phyloP scores from a whole-genome alignment of 2,113 vertebrate genomes.

The Gasterosteus aculeatus region DNA sequence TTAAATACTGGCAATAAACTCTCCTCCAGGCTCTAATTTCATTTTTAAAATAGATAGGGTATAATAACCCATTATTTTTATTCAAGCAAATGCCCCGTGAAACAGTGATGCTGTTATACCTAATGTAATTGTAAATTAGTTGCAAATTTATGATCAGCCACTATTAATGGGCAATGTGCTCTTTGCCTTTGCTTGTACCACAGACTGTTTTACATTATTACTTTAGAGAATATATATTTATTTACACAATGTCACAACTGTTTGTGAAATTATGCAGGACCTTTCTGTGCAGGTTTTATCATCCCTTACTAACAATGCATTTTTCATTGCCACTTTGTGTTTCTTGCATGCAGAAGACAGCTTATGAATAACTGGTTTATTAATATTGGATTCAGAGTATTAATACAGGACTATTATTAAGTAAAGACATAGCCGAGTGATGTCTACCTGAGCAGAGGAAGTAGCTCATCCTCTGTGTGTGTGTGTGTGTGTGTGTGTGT shows the following conservation, averaged over 20 bases:
- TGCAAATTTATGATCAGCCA: slow-evolving; percentile 60
- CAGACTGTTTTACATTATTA: slow-evolving; percentile 33
- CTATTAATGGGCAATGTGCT: slow-evolving; percentile 51
- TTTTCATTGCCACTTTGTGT: not conserved
- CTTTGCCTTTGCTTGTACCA: slow-evolving; percentile 30
- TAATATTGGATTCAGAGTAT: not conserved
- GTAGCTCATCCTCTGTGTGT: no score
- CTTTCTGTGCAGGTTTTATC: not conserved
- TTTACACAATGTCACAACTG: slow-evolving; percentile 23
- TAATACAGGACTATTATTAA: no score
- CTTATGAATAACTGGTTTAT: not conserved
- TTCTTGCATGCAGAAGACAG: not conserved
- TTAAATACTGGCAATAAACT: slow-evolving; percentile 12
- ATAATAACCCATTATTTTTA: slow-evolving; percentile 43
- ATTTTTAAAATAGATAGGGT: slow-evolving; percentile 34
- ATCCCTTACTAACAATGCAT: not conserved
- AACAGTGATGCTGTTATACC: slow-evolving; percentile 32
- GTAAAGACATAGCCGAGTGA: no score
- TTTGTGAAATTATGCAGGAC: slow-evolving; percentile 15
- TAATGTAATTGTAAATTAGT: slow-evolving; percentile 60
- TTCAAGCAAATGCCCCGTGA: slow-evolving; percentile 42
- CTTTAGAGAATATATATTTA: slow-evolving; percentile 44
- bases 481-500: no score
- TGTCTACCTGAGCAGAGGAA: no score
- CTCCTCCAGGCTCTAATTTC: slow-evolving; percentile 19